Evolutionary conservation across 2,888 invertebrate genomes (phyloP), one percentile per base, ranked within the genome.

Genomic region (Hyposoter dolosus): DNA sequence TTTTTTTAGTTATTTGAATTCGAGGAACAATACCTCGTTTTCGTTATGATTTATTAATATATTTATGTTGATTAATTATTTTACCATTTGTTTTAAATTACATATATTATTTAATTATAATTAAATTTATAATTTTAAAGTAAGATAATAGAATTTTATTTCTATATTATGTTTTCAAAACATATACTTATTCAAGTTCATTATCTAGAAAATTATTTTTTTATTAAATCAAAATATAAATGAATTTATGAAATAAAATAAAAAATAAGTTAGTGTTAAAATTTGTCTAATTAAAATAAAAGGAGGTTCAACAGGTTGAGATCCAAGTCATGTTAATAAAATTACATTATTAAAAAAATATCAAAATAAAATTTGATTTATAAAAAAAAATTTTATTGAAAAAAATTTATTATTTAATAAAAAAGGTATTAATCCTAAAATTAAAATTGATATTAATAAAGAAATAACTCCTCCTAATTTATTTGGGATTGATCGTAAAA

Each of bases 401-500:
- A 95, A 95, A 69, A 95, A 95, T 94, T 95, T 95, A 94, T 95
- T 95, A 92, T 94, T 94, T 89, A 95, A 94, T n/a, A 95, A 94
- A 90, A 96, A 94, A 0, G 96, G 96, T 83, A 96, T 74, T 92
- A 96, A 95, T 91, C 95, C 94, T 94, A 97, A 94, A 94, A 97
- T 96, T 91, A 96, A 91, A 95, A 97, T 96, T 85, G 96, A 97
- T 93, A 96, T 89, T 0, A 96, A 87, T 94, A 97, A 91, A 0
- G 96, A 96, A 91, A 97, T 94, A 68, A 97, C 97, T 87, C 97
- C 97, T 80, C 97, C 97, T 94, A 97, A 92, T 95, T 97, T 97
- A 95, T 97, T 97, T 7, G 97, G 97, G 83, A 97, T 97, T 63
- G 97, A 97, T 40, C 97, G 97, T 91, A 97, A 89, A 95, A 97